phyloP scores from a whole-genome alignment of 1,140 invertebrate species.

The Palaemon carinicauda region DNA sequence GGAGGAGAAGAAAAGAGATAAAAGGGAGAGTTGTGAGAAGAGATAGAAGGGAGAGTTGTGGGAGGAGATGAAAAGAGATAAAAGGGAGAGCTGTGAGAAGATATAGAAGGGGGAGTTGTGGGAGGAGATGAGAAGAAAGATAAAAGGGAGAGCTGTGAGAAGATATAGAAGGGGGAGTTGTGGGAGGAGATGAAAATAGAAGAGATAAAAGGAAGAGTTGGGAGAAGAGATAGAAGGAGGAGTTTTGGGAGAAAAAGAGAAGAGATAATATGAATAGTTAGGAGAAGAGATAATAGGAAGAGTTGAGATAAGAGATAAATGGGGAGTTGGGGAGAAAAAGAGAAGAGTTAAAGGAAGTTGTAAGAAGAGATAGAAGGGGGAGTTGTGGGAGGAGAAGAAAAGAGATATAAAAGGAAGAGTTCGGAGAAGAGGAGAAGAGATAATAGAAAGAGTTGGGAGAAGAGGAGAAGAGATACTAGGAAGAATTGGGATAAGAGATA shows the following conservation, averaged over 20 bases:
- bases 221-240: no score
- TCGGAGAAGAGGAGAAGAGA: no score
- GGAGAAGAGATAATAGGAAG: background rate
- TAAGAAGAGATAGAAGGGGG: background rate
- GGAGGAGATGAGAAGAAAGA: background rate
- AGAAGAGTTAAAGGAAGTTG: background rate
- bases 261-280: background rate
- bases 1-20: background rate
- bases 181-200: fast-evolving
- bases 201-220: no score
- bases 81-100: no score
- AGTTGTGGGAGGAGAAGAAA: background rate
- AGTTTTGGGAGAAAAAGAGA: no score
- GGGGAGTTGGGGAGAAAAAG: no score
- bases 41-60: background rate
- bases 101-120: no score
- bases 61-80: background rate
- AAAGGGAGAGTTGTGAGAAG: background rate
- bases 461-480: no score
- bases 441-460: no score
- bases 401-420: no score
- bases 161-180: background rate
- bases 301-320: background rate
- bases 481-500: no score
- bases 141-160: background rate